Evolutionary conservation across 2,888 invertebrate species (phyloP), one percentile per base, ranked within the genome.

Genomic region (Sinotaia quadrata): DNA sequence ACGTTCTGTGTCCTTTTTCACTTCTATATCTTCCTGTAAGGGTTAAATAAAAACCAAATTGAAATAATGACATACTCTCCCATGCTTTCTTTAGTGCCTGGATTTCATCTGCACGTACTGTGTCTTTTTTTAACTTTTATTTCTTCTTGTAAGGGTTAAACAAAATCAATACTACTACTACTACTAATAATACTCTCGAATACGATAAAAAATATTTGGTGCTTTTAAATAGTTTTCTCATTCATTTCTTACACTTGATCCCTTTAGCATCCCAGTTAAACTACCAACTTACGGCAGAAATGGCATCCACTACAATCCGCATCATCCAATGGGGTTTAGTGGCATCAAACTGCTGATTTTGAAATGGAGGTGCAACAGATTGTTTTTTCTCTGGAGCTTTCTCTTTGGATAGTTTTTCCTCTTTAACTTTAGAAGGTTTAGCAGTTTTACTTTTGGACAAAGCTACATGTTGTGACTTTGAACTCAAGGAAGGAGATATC

Each of bases 61-160:
- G n/a, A n/a, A n/a, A n/a, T n/a, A n/a, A n/a, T n/a, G n/a, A n/a
- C n/a, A n/a, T n/a, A n/a, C n/a, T 86, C 67, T 88, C 88, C 88
- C 88, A 88, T 1, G 87, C 87, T 73, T 83, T 86, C 82, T 88
- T 88, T 78, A 87, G 80, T 10, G 87, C 86, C 51, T 84, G 73
- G 56, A 88, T 87, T 75, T 88, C 85, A 76, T 88, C 87, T 4
- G 85, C 84, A 68, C 87, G 75, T 76, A 88, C 87, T 18, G 86
- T 87, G 75, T 88, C 87, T 68, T 86, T 87, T 74, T 84, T n/a
- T 84, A n/a, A 88, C 83, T 34, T 86, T 87, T 24, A 87, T 81
- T 51, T 86, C 85, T 41, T 87, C 87, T 87, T 87, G 74, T 2
- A 49, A n/a, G 24, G 47, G n/a, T n/a, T n/a, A n/a, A n/a, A n/a